These are phyloP conservation scores for Malacoctenus gilli DNA, from an alignment of 2,797 vertebrate genomes.

Conservation along the genomic window DNA sequence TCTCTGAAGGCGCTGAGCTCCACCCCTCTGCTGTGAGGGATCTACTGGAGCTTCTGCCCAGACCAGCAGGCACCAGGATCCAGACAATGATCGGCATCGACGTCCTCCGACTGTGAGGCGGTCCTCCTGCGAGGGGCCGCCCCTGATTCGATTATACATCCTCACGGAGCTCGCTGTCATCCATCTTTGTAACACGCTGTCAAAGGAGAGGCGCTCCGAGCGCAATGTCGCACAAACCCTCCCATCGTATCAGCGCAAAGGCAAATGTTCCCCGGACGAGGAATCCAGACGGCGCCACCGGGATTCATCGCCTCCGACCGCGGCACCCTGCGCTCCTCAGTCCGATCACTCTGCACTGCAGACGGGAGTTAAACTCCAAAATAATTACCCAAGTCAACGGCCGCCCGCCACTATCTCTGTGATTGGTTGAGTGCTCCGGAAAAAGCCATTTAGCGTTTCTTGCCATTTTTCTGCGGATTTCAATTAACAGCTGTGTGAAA, in stretches of 20 bases:
- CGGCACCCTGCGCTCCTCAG: too few relatives aligned
- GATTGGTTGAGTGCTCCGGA: conserved; percentile 79
- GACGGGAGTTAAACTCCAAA: conserved; percentile 75
- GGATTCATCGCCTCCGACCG: too few relatives aligned
- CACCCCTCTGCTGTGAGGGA: conserved; percentile 37
- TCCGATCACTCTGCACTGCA: conserved; percentile 52
- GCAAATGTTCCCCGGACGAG: too few relatives aligned
- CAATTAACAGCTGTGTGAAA: conserved; percentile 78
- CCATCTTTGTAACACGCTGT: conserved; percentile 67
- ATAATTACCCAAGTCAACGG: conserved; percentile 81
- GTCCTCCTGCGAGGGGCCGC: conserved; percentile 70
- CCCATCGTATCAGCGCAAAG: conserved; percentile 55
- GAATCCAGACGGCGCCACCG: too few relatives aligned
- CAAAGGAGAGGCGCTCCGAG: conserved; percentile 24
- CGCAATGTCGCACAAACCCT: conserved; percentile 37
- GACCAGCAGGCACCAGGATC: conserved; percentile 50
- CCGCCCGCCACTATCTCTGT: conserved; percentile 73
- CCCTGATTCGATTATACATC: conserved; percentile 84
- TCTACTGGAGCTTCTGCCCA: conserved; percentile 42
- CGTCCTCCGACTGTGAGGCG: conserved; percentile 57
- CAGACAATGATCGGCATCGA: conserved; percentile 67
- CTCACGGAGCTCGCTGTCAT: conserved; percentile 68
- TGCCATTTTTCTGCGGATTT: conserved; percentile 66
- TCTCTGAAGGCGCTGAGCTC: conserved; percentile 25
- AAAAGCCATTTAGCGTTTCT: conserved; percentile 77